Base-by-base conservation (phyloP, 2,797 vertebrate species). In the Pterois miles region DNA sequence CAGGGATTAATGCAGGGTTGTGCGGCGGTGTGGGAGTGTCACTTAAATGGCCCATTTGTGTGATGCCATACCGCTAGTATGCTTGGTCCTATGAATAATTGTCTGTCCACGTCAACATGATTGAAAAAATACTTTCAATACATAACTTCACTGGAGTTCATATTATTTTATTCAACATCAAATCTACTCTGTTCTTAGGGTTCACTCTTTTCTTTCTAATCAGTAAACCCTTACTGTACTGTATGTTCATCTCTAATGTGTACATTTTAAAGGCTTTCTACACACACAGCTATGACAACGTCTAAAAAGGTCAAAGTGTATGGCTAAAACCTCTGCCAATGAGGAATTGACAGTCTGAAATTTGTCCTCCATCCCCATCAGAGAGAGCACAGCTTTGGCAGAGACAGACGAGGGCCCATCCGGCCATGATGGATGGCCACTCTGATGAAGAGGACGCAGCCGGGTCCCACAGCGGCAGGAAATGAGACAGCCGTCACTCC, bases 401-500 rank as follows among this genome's bases (percentile, higher is more conserved):
- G 79, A 82, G 74, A 83, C 52, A 62, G 79, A 83, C n/a, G 33
- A 78, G 63, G 18, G 12, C 59, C 54, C 29, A 6, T 75, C 62
- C 2, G 2, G 29, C n/a, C 57, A 4, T 84, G 79, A 86, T 74
- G 77, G 83, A 92, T 73, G 77, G 56, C 68, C 25, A 10, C 34
- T 77, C 71, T 62, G 63, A 81, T 78, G 71, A 80, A 69, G 79
- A 65, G 62, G 81, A 83, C 77, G 50, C 81, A 48, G 80, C 34
- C 5, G 7, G 25, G 69, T 78, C 70, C 74, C 66, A 23, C 34
- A 34, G 69, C 6, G 13, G 34, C 70, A 80, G 80, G 80, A 85
- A 85, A 82, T 83, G 76, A 89, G 86, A 79, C 77, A 76, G 64
- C 60, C 31, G 58, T 81, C 86, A 76, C 70, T 81, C 71, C 68